These are phyloP conservation scores for Lycodopsis pacificus DNA, from an alignment of 2,797 vertebrate species.

Conservation along the genomic window DNA sequence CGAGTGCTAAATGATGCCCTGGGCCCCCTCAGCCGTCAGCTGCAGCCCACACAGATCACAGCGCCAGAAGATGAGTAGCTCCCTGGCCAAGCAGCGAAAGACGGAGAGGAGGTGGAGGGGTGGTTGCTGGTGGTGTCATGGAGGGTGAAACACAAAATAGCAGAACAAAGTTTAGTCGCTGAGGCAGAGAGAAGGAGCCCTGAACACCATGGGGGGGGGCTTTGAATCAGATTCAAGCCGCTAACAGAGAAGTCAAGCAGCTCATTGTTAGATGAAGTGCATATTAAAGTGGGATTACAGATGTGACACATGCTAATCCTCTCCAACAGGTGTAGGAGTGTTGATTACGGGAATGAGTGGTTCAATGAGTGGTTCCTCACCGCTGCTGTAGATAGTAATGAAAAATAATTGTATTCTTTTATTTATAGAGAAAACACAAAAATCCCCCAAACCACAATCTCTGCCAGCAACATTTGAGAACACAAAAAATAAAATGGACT, in stretches of 20 bases:
- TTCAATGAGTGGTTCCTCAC: slow-evolving; percentile 41
- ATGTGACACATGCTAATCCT: slow-evolving; percentile 66
- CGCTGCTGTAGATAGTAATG: slow-evolving; percentile 22
- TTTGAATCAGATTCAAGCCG: slow-evolving; percentile 71
- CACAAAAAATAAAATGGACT: not conserved
- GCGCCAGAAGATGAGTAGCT: slow-evolving; percentile 40
- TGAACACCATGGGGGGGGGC: slow-evolving; percentile 22
- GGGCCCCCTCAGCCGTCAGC: slow-evolving; percentile 33
- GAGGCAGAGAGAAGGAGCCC: slow-evolving; percentile 42
- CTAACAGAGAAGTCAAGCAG: slow-evolving; percentile 72
- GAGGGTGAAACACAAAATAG: slow-evolving; percentile 34
- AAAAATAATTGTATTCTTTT: not conserved
- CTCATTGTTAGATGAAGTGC: slow-evolving; percentile 70
- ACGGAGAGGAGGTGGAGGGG: slow-evolving; percentile 27
- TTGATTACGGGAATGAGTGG: slow-evolving; percentile 52
- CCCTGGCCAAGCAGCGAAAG: slow-evolving; percentile 40
- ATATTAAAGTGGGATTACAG: slow-evolving; percentile 75
- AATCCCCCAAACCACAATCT: not conserved
- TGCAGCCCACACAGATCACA: slow-evolving; percentile 47
- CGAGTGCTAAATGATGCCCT: slow-evolving; percentile 27
- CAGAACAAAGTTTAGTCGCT: slow-evolving; percentile 45
- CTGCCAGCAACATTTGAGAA: not conserved
- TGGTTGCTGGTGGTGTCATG: not conserved
- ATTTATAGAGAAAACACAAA: not conserved
- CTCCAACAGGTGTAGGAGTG: slow-evolving; percentile 68